Conservation (phyloP, 1,140 invertebrate genomes). For the Habropoda laboriosa region DNA sequence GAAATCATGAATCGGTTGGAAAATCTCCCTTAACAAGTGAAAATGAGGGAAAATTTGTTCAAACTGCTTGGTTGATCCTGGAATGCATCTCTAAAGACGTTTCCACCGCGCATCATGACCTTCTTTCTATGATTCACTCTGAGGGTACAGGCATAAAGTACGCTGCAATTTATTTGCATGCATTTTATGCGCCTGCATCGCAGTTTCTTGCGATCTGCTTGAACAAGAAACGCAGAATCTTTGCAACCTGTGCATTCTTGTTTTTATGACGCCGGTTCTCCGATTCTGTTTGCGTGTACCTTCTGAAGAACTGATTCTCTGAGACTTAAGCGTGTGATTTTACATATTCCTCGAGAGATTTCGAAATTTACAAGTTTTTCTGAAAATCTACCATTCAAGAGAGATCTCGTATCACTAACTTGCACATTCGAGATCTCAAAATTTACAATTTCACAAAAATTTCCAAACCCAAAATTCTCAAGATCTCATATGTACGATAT, state of each 20-base stretch:
- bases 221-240: background rate
- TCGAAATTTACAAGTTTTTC: too few relatives aligned
- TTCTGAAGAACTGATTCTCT: background rate
- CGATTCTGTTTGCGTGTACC: too few relatives aligned
- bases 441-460: background rate
- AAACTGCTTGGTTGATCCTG: too few relatives aligned
- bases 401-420: too few relatives aligned
- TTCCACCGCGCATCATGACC: constrained; percentile 11
- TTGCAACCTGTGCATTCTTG: background rate
- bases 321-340: too few relatives aligned
- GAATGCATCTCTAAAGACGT: constrained; percentile 7
- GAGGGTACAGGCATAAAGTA: constrained; percentile 2
- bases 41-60: too few relatives aligned
- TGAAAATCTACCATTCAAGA: too few relatives aligned
- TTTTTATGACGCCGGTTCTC: background rate
- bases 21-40: too few relatives aligned
- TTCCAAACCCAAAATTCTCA: too few relatives aligned
- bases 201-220: constrained; percentile 20
- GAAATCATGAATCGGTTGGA: background rate
- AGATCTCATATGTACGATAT: background rate
- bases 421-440: background rate
- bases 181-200: constrained; percentile 8
- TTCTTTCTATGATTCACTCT: constrained; percentile 41
- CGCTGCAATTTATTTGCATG: constrained; percentile 23
- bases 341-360: too few relatives aligned